phyloP scores from a whole-genome alignment of 35 echinoderm and acorn worm genomes.

The Strongylocentrotus purpuratus region DNA sequence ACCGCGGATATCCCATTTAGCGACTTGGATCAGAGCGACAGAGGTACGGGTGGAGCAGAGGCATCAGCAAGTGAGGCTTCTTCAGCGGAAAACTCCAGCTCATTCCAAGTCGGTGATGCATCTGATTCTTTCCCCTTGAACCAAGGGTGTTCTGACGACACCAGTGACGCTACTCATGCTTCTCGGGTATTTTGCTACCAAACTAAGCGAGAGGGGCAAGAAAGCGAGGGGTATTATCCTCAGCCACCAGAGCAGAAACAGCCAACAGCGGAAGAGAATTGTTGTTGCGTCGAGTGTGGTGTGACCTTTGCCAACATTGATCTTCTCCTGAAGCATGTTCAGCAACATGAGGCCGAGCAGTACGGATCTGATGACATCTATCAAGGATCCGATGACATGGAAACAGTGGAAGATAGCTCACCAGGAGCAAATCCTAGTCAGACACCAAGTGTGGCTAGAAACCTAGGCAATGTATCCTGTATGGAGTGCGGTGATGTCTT shows the following conservation, averaged over 20 bases:
- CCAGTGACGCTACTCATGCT: not conserved
- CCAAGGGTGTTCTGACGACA: not conserved
- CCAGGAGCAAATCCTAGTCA: not conserved
- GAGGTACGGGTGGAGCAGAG: not conserved
- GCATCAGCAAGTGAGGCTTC: not conserved
- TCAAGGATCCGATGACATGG: not conserved
- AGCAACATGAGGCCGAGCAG: slow-evolving; percentile 36
- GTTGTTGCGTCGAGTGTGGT: slow-evolving; percentile 41
- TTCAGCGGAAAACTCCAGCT: not conserved
- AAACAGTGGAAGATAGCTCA: not conserved
- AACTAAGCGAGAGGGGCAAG: not conserved
- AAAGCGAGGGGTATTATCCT: not conserved
- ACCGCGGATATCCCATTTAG: not conserved
- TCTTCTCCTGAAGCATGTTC: slow-evolving; percentile 39
- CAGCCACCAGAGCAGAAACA: not conserved
- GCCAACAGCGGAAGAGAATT: slow-evolving; percentile 1
- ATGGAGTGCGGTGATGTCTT: slow-evolving; percentile 37
- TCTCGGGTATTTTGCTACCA: slow-evolving; percentile 2
- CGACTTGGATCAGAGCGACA: not conserved
- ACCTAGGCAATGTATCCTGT: slow-evolving; percentile 17
- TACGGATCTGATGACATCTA: not conserved
- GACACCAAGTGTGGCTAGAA: not conserved
- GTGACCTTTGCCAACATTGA: slow-evolving; percentile 36
- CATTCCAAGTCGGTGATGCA: not conserved
- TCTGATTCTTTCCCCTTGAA: not conserved